These are phyloP conservation scores for Centropus unirufus DNA, from an alignment of 2,113 vertebrate genomes.

Conservation along the genomic window DNA sequence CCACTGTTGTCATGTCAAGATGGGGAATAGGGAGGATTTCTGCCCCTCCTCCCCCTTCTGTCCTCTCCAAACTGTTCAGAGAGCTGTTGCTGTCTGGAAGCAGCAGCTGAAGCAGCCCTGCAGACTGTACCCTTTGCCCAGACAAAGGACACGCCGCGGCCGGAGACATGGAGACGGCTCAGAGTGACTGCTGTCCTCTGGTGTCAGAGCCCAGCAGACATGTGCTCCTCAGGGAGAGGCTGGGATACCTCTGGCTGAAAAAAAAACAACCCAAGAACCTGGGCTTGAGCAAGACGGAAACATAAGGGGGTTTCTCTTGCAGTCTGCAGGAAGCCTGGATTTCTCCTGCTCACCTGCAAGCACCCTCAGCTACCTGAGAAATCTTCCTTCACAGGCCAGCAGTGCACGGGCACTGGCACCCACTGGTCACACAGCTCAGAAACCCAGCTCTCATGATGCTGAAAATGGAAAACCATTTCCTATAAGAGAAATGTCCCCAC, in stretches of 20 bases:
- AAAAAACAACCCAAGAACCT: neutral
- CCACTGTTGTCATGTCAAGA: neutral
- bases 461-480: neutral
- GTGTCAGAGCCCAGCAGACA: neutral
- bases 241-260: neutral
- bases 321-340: neutral
- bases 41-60: neutral
- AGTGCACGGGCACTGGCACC: neutral
- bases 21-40: neutral
- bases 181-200: neutral
- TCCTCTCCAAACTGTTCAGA: neutral
- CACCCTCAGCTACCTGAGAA: neutral
- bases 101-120: conserved; percentile 4
- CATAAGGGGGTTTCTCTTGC: rapidly evolving
- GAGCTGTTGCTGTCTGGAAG: neutral
- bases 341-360: neutral
- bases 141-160: neutral
- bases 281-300: neutral
- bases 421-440: neutral
- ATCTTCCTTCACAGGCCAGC: neutral
- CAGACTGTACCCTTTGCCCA: neutral
- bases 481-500: neutral
- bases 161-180: neutral
- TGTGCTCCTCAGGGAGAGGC: neutral
- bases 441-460: neutral